Evolutionary conservation across 2,797 vertebrate genomes (phyloP), one percentile per base, ranked within the genome.

Genomic region (Schizopygopsis pylzovi): DNA sequence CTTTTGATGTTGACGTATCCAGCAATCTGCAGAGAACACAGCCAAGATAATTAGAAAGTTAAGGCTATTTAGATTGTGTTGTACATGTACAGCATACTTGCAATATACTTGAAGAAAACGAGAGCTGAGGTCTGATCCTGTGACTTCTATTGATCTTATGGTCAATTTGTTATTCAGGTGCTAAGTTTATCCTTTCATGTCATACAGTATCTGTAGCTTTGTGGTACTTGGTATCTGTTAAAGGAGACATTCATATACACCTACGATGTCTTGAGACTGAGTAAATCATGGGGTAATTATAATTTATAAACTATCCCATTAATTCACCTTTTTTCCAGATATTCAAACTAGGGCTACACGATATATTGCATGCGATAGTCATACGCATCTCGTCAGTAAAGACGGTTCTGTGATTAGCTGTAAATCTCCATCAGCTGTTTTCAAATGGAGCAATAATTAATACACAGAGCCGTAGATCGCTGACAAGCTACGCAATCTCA

Each of bases 1-100:
- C 82, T 25, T 83, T 76, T 83, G 72, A 83, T 76, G 71, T 76
- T 76, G 43, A 15, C 9, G 16, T 45, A 18, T 84, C 28, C n/a
- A 54, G 61, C 18, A n/a, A 28, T 59, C 39, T 2, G 8, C 28
- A 43, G 39, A 78, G 63, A 70, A 12, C 4, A 56, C 63, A 63
- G 49, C 49, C 7, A 45, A 18, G 22, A 68, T 54, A 28, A 77
- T 77, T 84, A 67, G 22, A 68, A 84, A 47, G 45, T 82, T 72
- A 16, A 43, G 22, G 5, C 15, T 56, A 54, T 82, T 76, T 47
- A 73, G 43, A 76, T 76, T 11, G 54, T 73, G n/a, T 56, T 78
- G 37, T 65, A 43, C 41, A 9, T 43, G 41, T 43, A 63, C 15
- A 4, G 49, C 37, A 45, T n/a, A 11, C 70, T 49, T 63, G 15